Percentiles rank a stretch among this genome's conserved stretches.
phyloP scores from a whole-genome alignment of 1,140 invertebrate species.

The Heliconius himera region DNA sequence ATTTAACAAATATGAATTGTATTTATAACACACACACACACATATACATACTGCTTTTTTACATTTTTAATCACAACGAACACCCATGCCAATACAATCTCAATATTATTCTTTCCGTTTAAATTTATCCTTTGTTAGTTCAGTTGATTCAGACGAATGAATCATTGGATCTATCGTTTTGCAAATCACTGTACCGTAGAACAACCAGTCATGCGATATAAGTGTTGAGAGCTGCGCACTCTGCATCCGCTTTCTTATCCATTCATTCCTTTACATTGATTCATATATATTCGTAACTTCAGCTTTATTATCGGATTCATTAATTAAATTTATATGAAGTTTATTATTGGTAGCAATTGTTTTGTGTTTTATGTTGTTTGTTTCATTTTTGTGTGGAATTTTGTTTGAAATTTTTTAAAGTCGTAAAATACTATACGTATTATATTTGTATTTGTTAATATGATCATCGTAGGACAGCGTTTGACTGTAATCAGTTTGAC shows the following conservation, averaged over 20 bases:
- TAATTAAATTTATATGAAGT: neutral
- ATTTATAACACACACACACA: neutral
- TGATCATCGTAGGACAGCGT: no score
- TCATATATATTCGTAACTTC: constrained; percentile 9
- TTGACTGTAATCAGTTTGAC: no score
- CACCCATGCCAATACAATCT: neutral
- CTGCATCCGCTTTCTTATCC: constrained; percentile 29
- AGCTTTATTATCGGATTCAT: neutral
- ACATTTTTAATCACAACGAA: neutral
- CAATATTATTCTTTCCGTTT: constrained; percentile 46
- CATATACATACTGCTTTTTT: neutral
- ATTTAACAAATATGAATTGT: neutral
- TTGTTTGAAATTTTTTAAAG: no score
- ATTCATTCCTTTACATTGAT: constrained; percentile 36
- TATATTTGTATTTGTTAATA: no score
- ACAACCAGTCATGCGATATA: constrained; percentile 36
- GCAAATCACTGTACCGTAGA: constrained; percentile 42
- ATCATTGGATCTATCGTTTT: constrained; percentile 46
- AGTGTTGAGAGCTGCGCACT: constrained; percentile 34
- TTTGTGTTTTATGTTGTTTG: neutral
- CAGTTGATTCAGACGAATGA: constrained; percentile 44
- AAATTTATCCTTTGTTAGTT: constrained; percentile 41
- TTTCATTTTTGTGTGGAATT: neutral
- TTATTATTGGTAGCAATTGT: neutral
- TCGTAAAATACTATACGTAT: no score